Base-by-base conservation (phyloP, 2,888 invertebrate genomes). In the Rotaria socialis region DNA sequence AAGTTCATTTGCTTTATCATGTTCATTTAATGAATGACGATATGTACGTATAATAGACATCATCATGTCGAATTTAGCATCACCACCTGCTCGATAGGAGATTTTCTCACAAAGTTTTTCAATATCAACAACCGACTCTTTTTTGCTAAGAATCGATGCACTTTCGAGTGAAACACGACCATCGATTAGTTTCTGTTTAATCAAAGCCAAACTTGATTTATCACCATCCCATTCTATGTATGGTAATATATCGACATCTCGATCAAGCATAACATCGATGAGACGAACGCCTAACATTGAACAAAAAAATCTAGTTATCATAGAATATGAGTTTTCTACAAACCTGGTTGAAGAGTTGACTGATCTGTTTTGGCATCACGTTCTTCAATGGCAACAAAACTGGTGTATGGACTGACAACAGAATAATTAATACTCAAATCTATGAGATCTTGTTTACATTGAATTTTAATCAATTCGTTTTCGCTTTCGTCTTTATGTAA, bases 321-420 rank as follows among this genome's bases (percentile, higher is more conserved):
- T 50, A 8, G 24, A 56, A 27, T 60, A 6, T 27, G 1, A 60
- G 27, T 27, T 27, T 4, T 14, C 19, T 27, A 27, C 24, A 11
- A 27, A 60, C 60, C 60, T 60, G 27, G 27, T 60, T 60, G 27
- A 27, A n/a, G 60, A 60, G n/a, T 27, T 11, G 16, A 10, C 10
- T 3, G 10, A 60, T 60, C 14, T 11, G 27, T 5, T 60, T 27
- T 27, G 2, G 27, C 88, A 41, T 90, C 90, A 87, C 91, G 88
- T 87, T 90, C 89, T 87, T 91, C 91, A 27, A 91, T 89, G 85
- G 91, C 91, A 84, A 91, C 89, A 89, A 91, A 91, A 87, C 91
- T 91, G 10, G 91, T 91, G 86, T 90, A 90, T 88, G 90, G 89
- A 7, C 90, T 91, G 19, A 91, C 90, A 86, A 91, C 90, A 84